Evolutionary conservation across 2,888 invertebrate species (phyloP).

Genomic region (Ashinkailepas kermadecensis): DNA sequence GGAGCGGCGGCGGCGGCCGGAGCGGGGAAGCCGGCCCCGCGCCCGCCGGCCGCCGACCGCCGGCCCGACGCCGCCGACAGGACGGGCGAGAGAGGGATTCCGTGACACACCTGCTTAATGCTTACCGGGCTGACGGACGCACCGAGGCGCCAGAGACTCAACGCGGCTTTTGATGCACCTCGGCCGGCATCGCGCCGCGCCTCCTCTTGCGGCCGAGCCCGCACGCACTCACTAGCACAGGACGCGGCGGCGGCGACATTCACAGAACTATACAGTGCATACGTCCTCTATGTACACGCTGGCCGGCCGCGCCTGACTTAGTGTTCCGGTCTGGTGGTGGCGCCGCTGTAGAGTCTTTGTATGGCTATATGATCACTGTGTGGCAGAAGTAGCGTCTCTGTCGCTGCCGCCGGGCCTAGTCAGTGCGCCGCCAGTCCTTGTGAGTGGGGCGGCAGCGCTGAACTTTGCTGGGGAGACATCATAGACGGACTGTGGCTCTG

Average conservation of each 20-base stretch:
- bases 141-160: background rate
- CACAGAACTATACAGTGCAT: background rate
- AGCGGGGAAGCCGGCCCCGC: background rate
- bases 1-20: background rate
- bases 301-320: background rate
- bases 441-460: conserved; percentile 18
- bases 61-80: too few species aligned
- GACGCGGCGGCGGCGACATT: background rate
- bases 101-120: background rate
- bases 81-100: too few species aligned
- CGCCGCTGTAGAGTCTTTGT: conserved; percentile 10
- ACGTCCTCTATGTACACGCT: background rate
- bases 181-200: background rate
- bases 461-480: conserved; percentile 12
- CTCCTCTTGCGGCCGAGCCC: background rate
- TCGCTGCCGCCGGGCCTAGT: conserved; percentile 6
- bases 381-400: background rate
- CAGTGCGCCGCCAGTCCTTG: conserved; percentile 21
- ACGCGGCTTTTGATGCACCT: background rate
- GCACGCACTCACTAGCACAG: background rate
- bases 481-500: conserved; percentile 21
- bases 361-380: conserved; percentile 19
- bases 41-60: too few species aligned
- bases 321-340: background rate
- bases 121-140: conserved; percentile 3